phyloP scores from a whole-genome alignment of 2,113 vertebrate species.

The Lophius piscatorius region DNA sequence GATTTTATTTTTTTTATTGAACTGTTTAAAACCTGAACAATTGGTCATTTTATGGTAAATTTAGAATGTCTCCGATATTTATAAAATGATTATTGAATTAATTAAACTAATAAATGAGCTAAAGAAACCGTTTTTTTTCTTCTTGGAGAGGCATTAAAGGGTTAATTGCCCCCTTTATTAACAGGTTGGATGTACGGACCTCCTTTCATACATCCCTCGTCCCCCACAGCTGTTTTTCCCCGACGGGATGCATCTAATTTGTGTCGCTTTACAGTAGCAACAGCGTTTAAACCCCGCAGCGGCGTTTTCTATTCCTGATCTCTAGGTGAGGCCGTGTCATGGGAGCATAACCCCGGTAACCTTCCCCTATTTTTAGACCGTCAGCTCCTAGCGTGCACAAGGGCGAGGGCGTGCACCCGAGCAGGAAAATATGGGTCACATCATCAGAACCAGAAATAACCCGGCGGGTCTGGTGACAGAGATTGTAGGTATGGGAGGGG shows the following conservation, averaged over 20 bases:
- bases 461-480: constrained; percentile 22
- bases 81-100: too few species aligned
- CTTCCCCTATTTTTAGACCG: constrained; percentile 68
- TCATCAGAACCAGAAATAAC: constrained; percentile 82
- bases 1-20: too few species aligned
- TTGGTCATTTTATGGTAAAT: too few species aligned
- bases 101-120: too few species aligned
- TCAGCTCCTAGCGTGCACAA: constrained; percentile 16
- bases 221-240: constrained; percentile 5
- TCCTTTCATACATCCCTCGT: background rate
- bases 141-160: too few species aligned
- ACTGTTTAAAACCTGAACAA: too few species aligned
- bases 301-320: constrained; percentile 50
- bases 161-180: too few species aligned
- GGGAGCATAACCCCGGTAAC: constrained; percentile 29
- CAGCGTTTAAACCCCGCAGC: constrained; percentile 6
- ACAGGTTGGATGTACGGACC: too few species aligned
- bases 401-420: background rate
- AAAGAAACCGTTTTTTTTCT: too few species aligned
- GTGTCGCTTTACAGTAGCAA: constrained; percentile 37
- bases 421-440: constrained; percentile 68
- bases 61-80: too few species aligned
- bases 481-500: constrained; percentile 5
- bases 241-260: constrained; percentile 34
- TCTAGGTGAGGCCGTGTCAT: constrained; percentile 17